Conservation (phyloP, 2,113 vertebrate genomes). For the Gallinago paraguaiae region DNA sequence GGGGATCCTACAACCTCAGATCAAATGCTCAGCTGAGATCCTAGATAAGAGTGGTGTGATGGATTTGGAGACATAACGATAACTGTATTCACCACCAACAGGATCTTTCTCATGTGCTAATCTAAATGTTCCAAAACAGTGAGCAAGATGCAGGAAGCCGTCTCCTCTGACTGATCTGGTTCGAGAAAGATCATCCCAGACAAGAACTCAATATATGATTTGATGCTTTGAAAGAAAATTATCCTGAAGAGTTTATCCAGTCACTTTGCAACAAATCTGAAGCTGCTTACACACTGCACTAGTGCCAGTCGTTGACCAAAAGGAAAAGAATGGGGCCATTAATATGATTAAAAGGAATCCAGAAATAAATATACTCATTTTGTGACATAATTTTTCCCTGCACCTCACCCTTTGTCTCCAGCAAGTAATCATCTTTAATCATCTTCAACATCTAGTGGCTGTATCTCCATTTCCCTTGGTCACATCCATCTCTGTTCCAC, state of each 20-base stretch:
- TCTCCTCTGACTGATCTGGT: background rate
- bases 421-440: background rate
- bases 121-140: background rate
- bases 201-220: background rate
- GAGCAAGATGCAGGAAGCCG: background rate
- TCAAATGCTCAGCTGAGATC: background rate
- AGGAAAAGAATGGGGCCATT: background rate
- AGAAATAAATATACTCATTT: background rate
- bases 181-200: background rate
- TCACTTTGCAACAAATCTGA: background rate
- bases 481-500: background rate
- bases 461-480: background rate
- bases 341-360: background rate
- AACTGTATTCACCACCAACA: background rate
- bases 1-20: background rate
- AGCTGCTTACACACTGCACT: background rate
- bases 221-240: background rate
- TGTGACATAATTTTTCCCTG: background rate
- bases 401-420: background rate
- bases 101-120: background rate
- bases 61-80: background rate
- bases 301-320: background rate
- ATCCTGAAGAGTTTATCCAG: background rate
- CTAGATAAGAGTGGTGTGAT: background rate
- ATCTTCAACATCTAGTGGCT: background rate